Percentiles rank a stretch among this genome's conserved stretches.
Evolutionary conservation across 2,797 vertebrate genomes (phyloP).

Genomic region (Halcyon badia): DNA sequence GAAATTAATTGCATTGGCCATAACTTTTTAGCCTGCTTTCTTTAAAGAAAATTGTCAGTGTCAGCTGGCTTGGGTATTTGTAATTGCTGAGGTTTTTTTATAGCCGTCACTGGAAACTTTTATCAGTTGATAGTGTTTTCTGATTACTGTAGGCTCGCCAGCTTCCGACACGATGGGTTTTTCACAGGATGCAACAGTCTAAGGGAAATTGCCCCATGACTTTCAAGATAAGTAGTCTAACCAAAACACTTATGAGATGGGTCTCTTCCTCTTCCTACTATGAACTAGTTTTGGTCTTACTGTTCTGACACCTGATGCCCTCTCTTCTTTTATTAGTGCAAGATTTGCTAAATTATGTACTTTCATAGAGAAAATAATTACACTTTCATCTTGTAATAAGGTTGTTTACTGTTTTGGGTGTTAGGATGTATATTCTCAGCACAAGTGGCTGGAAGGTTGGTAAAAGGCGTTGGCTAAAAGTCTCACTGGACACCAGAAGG

Average conservation of each 20-base stretch:
- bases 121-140: neutral
- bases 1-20: neutral
- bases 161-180: neutral
- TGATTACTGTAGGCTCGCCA: neutral
- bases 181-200: slow-evolving; percentile 30
- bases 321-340: neutral
- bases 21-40: neutral
- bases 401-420: neutral
- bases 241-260: neutral
- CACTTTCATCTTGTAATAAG: neutral
- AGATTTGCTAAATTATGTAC: neutral
- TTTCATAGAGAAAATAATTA: neutral
- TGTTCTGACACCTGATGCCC: neutral
- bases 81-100: neutral
- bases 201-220: neutral
- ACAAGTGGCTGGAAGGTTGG: neutral
- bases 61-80: neutral
- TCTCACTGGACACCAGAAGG: neutral
- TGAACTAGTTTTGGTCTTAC: neutral
- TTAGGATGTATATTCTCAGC: neutral
- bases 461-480: neutral
- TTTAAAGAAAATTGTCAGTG: neutral
- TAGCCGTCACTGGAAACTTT: neutral
- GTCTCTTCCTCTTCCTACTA: neutral
- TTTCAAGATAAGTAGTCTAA: slow-evolving; percentile 7